These are phyloP conservation scores for Bergia puertoricense DNA, from an alignment of 92 coral and sea anemone genomes.

Conservation along the genomic window DNA sequence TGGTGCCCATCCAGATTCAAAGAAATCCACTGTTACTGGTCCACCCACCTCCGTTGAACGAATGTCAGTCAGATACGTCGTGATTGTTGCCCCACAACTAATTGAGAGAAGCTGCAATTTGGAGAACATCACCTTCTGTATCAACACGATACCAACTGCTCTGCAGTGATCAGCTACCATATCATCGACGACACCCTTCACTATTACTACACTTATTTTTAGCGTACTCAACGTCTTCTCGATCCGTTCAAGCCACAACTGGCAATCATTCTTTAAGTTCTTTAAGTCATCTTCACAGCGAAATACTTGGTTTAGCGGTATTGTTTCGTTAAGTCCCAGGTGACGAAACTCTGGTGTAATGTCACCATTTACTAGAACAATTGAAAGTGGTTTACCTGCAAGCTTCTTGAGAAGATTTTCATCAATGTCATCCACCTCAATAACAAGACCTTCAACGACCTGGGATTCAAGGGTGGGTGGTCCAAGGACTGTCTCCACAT, in stretches of 20 bases:
- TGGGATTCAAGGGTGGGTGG: slow-evolving; percentile 67
- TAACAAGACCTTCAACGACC: slow-evolving; percentile 69
- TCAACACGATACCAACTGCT: slow-evolving; percentile 55
- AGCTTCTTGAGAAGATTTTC: neutral
- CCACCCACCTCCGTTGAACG: slow-evolving; percentile 68
- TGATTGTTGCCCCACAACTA: slow-evolving; percentile 59
- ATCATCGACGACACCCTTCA: slow-evolving; percentile 73
- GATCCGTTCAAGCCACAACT: slow-evolving; percentile 65
- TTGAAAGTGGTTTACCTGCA: slow-evolving; percentile 24
- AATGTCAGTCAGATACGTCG: slow-evolving; percentile 70
- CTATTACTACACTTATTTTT: slow-evolving; percentile 64
- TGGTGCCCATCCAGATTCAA: slow-evolving; percentile 40
- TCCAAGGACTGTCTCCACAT: slow-evolving; percentile 75
- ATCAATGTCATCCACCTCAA: slow-evolving; percentile 47
- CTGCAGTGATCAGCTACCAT: slow-evolving; percentile 65
- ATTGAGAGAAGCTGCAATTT: slow-evolving; percentile 73
- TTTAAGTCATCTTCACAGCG: slow-evolving; percentile 19
- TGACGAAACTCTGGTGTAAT: slow-evolving; percentile 75
- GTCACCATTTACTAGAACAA: slow-evolving; percentile 83
- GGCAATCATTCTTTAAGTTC: slow-evolving; percentile 21
- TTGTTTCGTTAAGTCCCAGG: slow-evolving; percentile 69
- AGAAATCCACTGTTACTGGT: slow-evolving; percentile 50
- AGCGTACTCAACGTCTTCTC: slow-evolving; percentile 37
- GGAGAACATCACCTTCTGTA: slow-evolving; percentile 55
- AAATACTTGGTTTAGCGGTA: slow-evolving; percentile 53